These are phyloP conservation scores for Amaurobius ferox DNA, from an alignment of 2,888 invertebrate species.

Conservation along the genomic window DNA sequence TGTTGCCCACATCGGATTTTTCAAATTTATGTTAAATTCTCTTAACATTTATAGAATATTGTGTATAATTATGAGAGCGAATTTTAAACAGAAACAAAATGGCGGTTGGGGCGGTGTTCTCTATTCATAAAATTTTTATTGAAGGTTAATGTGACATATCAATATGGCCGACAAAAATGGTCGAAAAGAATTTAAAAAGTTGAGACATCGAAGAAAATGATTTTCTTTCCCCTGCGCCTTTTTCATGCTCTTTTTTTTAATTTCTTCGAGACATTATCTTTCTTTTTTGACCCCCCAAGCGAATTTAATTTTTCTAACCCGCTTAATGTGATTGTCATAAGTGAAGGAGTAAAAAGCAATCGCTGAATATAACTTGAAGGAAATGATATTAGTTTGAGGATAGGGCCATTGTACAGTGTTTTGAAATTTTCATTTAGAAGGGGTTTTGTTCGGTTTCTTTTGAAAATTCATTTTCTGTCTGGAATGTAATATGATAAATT, in stretches of 20 bases:
- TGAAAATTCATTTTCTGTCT: too few relatives aligned
- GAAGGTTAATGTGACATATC: background rate
- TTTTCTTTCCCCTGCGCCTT: background rate
- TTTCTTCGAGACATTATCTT: background rate
- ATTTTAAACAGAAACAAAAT: slow-evolving; percentile 8
- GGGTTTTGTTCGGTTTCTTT: too few relatives aligned
- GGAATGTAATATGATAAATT: too few relatives aligned
- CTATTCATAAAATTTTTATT: background rate
- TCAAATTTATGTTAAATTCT: too few relatives aligned
- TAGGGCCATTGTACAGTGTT: too few relatives aligned
- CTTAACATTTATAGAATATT: too few relatives aligned
- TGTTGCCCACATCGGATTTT: too few relatives aligned
- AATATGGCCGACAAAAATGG: background rate
- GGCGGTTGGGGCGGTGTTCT: background rate
- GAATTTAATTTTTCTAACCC: background rate
- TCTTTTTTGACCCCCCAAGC: background rate
- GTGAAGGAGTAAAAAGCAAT: background rate
- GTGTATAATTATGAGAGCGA: too few relatives aligned
- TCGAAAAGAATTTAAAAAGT: background rate
- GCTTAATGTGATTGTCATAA: background rate
- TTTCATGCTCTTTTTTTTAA: background rate
- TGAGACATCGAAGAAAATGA: background rate
- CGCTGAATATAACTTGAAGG: background rate
- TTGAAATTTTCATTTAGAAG: too few relatives aligned
- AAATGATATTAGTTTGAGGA: too few relatives aligned